These are phyloP conservation scores for Bradypus variegatus DNA, from an alignment of 2,797 vertebrate genomes.

Conservation along the genomic window DNA sequence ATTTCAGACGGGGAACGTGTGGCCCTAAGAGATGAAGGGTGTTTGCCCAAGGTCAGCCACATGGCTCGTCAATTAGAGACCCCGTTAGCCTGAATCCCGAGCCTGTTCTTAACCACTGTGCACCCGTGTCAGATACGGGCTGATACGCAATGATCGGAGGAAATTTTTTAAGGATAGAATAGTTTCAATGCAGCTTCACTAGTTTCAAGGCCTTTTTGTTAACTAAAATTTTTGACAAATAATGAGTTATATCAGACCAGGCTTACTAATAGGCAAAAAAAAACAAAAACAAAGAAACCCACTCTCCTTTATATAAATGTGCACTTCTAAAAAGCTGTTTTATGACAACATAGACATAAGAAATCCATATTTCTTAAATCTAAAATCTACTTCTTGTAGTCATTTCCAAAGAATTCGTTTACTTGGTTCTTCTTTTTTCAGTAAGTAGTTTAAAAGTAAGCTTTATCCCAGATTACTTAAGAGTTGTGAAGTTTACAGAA, in stretches of 20 bases:
- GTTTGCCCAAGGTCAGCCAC: neutral
- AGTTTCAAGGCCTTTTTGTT: neutral
- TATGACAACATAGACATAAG: neutral
- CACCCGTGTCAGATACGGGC: neutral
- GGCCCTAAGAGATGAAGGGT: neutral
- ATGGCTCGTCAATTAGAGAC: neutral
- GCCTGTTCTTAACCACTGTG: neutral
- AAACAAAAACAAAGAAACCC: neutral
- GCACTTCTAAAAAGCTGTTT: neutral
- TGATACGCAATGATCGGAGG: neutral
- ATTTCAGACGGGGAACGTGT: neutral
- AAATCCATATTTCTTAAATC: slow-evolving; percentile 7
- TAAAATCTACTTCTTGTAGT: neutral
- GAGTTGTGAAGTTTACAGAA: slow-evolving; percentile 15
- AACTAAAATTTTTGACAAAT: neutral
- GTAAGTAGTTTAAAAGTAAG: slow-evolving; percentile 5
- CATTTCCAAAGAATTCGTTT: neutral
- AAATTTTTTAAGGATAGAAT: neutral
- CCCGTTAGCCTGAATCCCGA: neutral
- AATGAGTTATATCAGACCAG: neutral
- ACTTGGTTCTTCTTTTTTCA: neutral
- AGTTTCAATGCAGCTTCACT: slow-evolving; percentile 12
- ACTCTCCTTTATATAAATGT: neutral
- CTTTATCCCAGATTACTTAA: neutral
- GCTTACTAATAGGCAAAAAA: neutral